Base-by-base conservation (phyloP, 2,797 vertebrate species). In the Sebastes cheni region DNA sequence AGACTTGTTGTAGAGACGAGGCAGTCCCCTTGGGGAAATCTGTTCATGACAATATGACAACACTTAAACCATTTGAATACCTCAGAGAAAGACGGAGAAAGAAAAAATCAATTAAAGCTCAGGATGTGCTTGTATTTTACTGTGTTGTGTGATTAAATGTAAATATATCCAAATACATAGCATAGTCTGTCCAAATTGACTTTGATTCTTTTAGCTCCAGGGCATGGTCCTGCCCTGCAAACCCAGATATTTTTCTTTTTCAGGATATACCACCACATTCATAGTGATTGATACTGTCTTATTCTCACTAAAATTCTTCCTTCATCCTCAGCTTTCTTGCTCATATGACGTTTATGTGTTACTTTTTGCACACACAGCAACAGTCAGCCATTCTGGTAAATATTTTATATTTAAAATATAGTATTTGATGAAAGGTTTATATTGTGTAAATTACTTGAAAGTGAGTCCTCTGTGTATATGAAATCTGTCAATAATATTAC, bases 361-460 rank as follows among this genome's bases (percentile, higher is more conserved):
- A n/a, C 12, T 34, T 54, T 67, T 60, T 82, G 58, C 27, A 64
- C 32, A 58, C 20, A 30, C 13, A 79, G 39, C 34, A 25, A 64
- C 23, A 60, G 10, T 71, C 65, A 67, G 52, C 16, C 32, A 39
- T 67, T 52, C 4, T 65, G 25, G 10, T 64, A 55, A 3, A 25
- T 22, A 14, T 54, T 70, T 62, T 20, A 56, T 67, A 67, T 75
- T 72, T 4, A 36, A 62, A 79, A 70, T 32, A 70, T 0, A 8
- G 12, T 22, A 62, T 83, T 81, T 79, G 20, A 78, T 84, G 4
- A 77, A 62, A 71, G 11, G 36, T 75, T 70, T 85, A 22, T 72
- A 72, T 72, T 76, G 36, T 73, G 22, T 68, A 8, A 73, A 70
- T 25, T 13, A 78, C 79, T 66, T 70, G 29, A 73, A 32, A 54